Evolutionary conservation across 1,140 invertebrate genomes (phyloP).

Genomic region (Alviniconcha marisindica): DNA sequence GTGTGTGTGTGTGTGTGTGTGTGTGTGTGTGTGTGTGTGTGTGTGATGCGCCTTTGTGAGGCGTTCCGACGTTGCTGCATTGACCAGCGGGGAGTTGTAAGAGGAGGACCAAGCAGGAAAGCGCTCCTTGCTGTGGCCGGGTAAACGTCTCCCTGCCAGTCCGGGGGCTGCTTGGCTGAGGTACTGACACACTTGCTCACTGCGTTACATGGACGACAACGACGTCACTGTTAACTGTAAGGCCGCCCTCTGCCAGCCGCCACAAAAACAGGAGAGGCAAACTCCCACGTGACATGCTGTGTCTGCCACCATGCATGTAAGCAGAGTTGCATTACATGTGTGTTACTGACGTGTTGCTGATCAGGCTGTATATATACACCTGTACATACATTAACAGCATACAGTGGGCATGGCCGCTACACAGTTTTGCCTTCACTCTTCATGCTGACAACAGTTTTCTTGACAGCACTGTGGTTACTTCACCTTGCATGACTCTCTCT

Average conservation of each 20-base stretch:
- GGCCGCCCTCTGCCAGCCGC: background rate
- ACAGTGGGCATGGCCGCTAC: too few species aligned
- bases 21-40: background rate
- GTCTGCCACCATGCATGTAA: too few species aligned
- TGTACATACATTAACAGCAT: too few species aligned
- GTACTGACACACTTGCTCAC: conserved; percentile 21
- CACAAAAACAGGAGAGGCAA: too few species aligned
- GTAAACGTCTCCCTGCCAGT: too few species aligned
- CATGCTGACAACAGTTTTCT: background rate
- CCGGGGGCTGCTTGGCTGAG: too few species aligned
- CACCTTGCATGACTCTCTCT: background rate
- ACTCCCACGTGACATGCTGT: too few species aligned
- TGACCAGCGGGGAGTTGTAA: too few species aligned
- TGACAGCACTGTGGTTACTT: background rate
- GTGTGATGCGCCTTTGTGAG: background rate
- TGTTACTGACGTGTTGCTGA: background rate
- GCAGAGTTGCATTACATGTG: background rate
- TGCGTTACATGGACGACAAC: conserved; percentile 1
- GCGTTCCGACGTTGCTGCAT: too few species aligned
- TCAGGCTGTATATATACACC: too few species aligned
- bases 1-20: background rate
- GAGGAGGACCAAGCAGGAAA: too few species aligned
- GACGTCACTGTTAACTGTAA: background rate
- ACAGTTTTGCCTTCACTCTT: background rate
- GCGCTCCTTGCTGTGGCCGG: too few species aligned